A percentile compares a stretch with the other conserved stretches of the same genome.
These are phyloP conservation scores for Scotopteryx bipunctaria DNA, from an alignment of 2,888 invertebrate species.

Conservation along the genomic window DNA sequence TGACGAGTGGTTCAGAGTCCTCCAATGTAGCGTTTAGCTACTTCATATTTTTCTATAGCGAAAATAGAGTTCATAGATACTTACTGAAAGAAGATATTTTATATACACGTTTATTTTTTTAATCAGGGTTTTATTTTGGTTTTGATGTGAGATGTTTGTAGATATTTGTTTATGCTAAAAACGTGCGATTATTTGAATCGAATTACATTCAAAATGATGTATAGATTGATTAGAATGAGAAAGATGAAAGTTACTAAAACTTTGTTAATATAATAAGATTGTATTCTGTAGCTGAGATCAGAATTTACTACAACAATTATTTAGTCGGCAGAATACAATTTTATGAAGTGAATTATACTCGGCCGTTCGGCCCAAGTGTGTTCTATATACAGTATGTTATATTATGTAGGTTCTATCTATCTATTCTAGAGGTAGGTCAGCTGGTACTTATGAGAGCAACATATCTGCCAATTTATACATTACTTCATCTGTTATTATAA, in stretches of 20 bases:
- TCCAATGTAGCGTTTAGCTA: constrained; percentile 18
- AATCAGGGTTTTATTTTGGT: constrained; percentile 13
- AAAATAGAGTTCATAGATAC: constrained; percentile 23
- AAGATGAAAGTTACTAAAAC: neutral
- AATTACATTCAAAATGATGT: neutral
- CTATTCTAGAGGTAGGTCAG: constrained; percentile 16
- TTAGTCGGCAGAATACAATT: neutral
- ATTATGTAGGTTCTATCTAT: constrained; percentile 14
- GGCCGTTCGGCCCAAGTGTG: constrained; percentile 27
- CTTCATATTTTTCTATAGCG: constrained; percentile 28
- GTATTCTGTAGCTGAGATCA: constrained; percentile 1
- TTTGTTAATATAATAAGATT: constrained; percentile 1
- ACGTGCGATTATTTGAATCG: neutral
- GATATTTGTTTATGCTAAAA: constrained; percentile 10
- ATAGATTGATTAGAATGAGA: neutral
- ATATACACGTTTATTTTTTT: constrained; percentile 27
- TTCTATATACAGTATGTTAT: constrained; percentile 33
- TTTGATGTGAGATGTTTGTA: constrained; percentile 6
- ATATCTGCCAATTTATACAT: constrained; percentile 31
- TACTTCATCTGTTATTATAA: neutral
- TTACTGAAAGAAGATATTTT: constrained; percentile 24
- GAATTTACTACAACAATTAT: neutral
- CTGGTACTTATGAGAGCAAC: constrained; percentile 27
- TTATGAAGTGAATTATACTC: constrained; percentile 22
- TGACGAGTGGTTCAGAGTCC: constrained; percentile 8